Conservation (phyloP, 2,797 vertebrate species). For the Octomys mimax region DNA sequence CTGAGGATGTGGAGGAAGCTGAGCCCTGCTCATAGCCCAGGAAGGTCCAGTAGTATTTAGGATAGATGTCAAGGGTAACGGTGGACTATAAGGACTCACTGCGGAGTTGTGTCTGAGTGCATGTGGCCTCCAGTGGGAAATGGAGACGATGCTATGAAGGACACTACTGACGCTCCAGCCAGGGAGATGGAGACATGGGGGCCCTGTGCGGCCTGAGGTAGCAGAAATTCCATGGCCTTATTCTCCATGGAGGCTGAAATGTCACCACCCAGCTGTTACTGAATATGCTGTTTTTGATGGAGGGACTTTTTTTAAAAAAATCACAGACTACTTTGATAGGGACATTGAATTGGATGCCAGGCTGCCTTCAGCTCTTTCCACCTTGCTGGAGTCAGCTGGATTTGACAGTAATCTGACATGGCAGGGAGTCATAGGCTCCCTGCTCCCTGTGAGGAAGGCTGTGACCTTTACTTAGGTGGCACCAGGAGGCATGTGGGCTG, state of each 20-base stretch:
- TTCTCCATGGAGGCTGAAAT: constrained; percentile 57
- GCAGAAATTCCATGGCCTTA: constrained; percentile 42
- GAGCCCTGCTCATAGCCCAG: background rate
- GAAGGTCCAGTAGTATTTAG: background rate
- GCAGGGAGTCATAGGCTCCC: background rate
- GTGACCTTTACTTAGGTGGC: background rate
- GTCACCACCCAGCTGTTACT: constrained; percentile 30
- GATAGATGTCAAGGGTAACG: too few relatives aligned
- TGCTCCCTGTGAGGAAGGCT: constrained; percentile 54
- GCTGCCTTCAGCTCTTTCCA: constrained; percentile 58
- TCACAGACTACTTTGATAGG: constrained; percentile 73
- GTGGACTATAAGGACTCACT: background rate
- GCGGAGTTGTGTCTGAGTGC: background rate
- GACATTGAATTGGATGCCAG: constrained; percentile 74
- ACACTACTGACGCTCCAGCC: background rate
- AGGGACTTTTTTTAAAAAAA: background rate
- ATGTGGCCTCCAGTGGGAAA: background rate
- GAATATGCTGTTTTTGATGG: constrained; percentile 70
- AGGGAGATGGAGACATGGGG: background rate
- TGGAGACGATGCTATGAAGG: background rate
- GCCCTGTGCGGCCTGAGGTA: constrained; percentile 22
- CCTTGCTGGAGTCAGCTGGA: constrained; percentile 47
- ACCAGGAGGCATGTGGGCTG: background rate
- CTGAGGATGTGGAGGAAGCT: background rate
- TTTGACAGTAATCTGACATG: constrained; percentile 66